These are phyloP conservation scores for Trachurus trachurus DNA, from an alignment of 2,797 vertebrate species.

Conservation along the genomic window DNA sequence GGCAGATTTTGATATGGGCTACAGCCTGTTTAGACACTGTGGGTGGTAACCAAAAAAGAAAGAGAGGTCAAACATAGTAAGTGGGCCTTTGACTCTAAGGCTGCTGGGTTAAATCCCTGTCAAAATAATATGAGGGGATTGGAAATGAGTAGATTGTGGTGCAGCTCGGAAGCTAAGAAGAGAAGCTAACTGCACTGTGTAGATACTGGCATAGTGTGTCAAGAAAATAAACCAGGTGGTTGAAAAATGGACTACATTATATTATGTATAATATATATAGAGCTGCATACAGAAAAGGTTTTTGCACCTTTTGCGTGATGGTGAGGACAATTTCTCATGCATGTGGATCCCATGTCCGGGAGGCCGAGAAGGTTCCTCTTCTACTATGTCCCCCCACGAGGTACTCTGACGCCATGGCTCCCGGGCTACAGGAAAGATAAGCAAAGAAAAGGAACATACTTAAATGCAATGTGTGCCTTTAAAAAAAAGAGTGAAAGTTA, in stretches of 20 bases:
- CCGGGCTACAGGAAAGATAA: constrained; percentile 84
- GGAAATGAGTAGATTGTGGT: constrained; percentile 8
- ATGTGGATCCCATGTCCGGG: constrained; percentile 99
- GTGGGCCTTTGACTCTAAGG: constrained; percentile 42
- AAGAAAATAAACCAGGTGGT: neutral
- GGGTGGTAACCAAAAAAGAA: constrained; percentile 41
- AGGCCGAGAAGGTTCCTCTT: constrained; percentile 95
- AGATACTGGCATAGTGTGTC: neutral
- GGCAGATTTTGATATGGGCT: constrained; percentile 31
- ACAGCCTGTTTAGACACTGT: constrained; percentile 42
- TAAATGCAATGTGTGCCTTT: neutral
- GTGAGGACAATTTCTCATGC: constrained; percentile 98
- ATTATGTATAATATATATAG: no score
- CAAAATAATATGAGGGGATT: constrained; percentile 33
- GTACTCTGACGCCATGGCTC: constrained; percentile 97
- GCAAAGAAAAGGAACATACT: neutral
- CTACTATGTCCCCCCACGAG: constrained; percentile 98
- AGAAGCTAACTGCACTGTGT: neutral
- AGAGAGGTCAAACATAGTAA: constrained; percentile 40
- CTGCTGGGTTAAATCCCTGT: constrained; percentile 50
- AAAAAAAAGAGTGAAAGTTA: neutral
- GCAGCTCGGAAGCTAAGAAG: constrained; percentile 14
- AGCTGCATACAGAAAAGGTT: neutral
- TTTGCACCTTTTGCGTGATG: constrained; percentile 94
- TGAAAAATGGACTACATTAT: neutral